These are phyloP conservation scores for Gymnosoma rotundatum DNA, from an alignment of 2,888 invertebrate genomes.

Conservation along the genomic window DNA sequence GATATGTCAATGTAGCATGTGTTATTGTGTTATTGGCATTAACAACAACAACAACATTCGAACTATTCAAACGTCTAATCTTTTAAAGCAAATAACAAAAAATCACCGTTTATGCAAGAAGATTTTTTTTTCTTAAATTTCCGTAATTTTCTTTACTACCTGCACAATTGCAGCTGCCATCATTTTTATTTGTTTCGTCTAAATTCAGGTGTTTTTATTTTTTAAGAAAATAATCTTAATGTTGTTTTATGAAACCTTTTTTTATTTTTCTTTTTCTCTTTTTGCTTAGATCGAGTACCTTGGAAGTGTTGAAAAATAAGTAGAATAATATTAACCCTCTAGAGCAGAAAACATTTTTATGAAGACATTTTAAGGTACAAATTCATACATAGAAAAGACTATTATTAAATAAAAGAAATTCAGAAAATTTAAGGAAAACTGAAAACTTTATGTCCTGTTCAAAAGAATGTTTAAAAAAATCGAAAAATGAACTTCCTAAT, in stretches of 20 bases:
- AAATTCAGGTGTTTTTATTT: conserved; percentile 56
- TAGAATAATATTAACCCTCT: not conserved
- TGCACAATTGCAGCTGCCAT: conserved; percentile 60
- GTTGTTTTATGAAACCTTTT: conserved; percentile 8
- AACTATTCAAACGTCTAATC: not conserved
- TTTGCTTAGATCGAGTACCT: not conserved
- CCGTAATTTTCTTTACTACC: conserved; percentile 43
- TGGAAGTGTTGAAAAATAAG: not conserved
- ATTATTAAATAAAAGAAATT: too few species aligned
- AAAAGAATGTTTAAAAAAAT: too few species aligned
- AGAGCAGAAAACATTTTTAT: not conserved
- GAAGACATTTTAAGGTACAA: not conserved
- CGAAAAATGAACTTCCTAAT: too few species aligned
- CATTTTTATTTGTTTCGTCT: not conserved
- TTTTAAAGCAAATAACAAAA: not conserved
- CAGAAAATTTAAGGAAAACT: too few species aligned
- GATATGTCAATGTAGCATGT: too few species aligned
- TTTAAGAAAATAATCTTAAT: conserved; percentile 21
- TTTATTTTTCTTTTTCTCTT: not conserved
- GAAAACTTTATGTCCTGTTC: too few species aligned
- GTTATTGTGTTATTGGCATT: too few species aligned
- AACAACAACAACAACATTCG: too few species aligned
- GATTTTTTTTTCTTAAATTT: conserved; percentile 28
- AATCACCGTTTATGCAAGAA: conserved; percentile 4
- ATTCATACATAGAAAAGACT: too few species aligned